Conservation (phyloP, 1,140 invertebrate genomes). For the Pogonomyrmex barbatus region DNA sequence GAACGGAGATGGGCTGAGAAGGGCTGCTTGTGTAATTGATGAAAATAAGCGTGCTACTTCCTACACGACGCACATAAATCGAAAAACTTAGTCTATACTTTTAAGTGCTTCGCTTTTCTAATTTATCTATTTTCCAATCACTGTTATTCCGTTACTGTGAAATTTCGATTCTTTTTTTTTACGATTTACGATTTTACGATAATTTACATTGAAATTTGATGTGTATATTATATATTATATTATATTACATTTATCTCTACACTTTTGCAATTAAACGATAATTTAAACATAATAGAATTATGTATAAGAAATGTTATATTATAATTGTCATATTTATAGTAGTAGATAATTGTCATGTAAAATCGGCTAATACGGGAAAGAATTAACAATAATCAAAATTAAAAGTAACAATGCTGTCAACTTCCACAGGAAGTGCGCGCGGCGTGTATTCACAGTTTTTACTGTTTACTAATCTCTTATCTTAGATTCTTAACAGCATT, state of each 20-base stretch:
- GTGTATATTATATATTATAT: background rate
- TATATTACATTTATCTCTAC: too few relatives aligned
- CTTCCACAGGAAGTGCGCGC: conserved; percentile 22
- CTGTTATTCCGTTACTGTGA: background rate
- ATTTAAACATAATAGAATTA: background rate
- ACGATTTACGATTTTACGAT: background rate
- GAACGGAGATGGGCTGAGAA: conserved; percentile 22
- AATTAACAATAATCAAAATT: background rate
- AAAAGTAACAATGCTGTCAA: conserved; percentile 43
- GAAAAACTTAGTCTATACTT: conserved; percentile 1
- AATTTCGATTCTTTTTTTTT: background rate
- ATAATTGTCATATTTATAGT: background rate
- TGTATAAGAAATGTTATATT: background rate
- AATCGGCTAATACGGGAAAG: background rate
- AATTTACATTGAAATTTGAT: background rate
- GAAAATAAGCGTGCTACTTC: conserved; percentile 37
- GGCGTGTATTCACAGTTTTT: conserved; percentile 20
- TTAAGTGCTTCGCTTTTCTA: background rate
- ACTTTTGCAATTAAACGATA: background rate
- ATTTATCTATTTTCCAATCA: background rate
- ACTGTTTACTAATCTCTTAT: conserved; percentile 71
- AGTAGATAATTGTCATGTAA: background rate
- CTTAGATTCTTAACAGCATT: conserved; percentile 76
- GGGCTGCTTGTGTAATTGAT: conserved; percentile 48
- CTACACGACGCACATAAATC: conserved; percentile 30